A percentile compares a stretch with the other conserved stretches of the same genome.
Evolutionary conservation across 1,140 invertebrate genomes (phyloP).

Genomic region (Zelostemma sp.): DNA sequence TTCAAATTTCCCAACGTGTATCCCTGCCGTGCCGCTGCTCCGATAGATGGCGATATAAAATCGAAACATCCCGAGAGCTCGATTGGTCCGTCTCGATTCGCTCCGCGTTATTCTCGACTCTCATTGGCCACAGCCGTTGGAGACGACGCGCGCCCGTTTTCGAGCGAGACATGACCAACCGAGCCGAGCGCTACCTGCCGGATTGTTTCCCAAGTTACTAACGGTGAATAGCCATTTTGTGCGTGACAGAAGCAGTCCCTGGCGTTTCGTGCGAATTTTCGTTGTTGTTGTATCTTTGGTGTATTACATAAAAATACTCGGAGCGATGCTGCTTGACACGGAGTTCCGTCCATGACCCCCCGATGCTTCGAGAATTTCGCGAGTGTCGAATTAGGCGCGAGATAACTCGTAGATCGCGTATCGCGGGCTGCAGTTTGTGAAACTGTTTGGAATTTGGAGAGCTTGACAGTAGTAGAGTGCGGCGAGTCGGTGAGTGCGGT

Average conservation of each 20-base stretch:
- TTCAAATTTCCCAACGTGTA: too few species aligned
- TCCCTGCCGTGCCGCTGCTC: too few species aligned
- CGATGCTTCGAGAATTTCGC: background rate
- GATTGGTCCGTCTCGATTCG: too few species aligned
- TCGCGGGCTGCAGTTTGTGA: conserved; percentile 24
- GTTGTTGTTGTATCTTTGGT: conserved; percentile 2
- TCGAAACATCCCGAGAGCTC: too few species aligned
- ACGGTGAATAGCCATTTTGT: conserved; percentile 71
- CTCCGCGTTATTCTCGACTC: background rate
- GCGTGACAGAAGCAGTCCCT: conserved; percentile 62
- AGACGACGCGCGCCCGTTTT: too few species aligned
- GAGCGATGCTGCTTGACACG: background rate
- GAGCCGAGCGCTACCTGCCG: conserved; percentile 57
- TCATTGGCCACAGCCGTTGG: conserved; percentile 6
- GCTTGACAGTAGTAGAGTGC: conserved; percentile 53
- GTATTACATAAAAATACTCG: conserved; percentile 2
- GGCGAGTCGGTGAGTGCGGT: too few species aligned
- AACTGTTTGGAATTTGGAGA: conserved; percentile 28
- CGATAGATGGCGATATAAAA: too few species aligned
- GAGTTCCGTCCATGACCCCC: background rate
- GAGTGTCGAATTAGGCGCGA: background rate
- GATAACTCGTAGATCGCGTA: background rate
- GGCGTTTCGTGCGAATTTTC: conserved; percentile 19
- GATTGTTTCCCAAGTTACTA: conserved; percentile 59
- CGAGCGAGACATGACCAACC: conserved; percentile 14